Evolutionary conservation across 37 sponge, comb jelly and placozoan species (phyloP), one percentile per base, ranked within the genome.

Genomic region (Spongilla lacustris): DNA sequence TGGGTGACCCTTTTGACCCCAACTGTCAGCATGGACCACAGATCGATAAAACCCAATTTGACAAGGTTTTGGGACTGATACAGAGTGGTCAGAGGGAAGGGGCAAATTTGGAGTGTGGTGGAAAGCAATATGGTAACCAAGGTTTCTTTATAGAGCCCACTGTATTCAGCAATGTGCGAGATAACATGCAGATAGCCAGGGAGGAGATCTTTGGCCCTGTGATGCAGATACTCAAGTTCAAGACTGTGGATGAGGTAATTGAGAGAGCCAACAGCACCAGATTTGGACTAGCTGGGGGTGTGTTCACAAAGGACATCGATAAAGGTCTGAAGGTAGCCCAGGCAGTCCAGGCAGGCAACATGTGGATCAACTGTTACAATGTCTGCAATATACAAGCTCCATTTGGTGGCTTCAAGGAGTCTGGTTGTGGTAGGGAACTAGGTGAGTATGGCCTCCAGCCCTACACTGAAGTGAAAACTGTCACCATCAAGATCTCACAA

Each of bases 151-250:
- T 97, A 58, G 83, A 97, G 72, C 97, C 97, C 19, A 97, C 97
- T 31, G 95, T 97, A 33, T 97, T 97, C 81, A 89, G 86, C 36
- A 86, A 87, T 36, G 97, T 97, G 21, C 67, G 84, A 37, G 97
- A 97, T 71, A 83, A 92, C 74, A 97, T 97, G 97, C 75, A 88
- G 22, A 97, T 97, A 88, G 92, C 94, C n/a, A 82, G 85, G 46
- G 95, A 97, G 66, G 97, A 97, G 91, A 97, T 97, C 74, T 97
- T 97, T 71, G 97, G 97, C 14, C 97, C 97, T 25, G 97, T 97
- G 67, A 94, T 94, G 97, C 97, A 94, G 78, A 97, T 97, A 34
- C 79, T 91, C 77, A 92, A 94, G 36, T 97, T 97, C 91, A 92
- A 92, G 84, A 89, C 90, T 17, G 31, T 91, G 2, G 97, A 97